Evolutionary conservation across 2,888 invertebrate species (phyloP).

Genomic region (Crepidodera aurea): DNA sequence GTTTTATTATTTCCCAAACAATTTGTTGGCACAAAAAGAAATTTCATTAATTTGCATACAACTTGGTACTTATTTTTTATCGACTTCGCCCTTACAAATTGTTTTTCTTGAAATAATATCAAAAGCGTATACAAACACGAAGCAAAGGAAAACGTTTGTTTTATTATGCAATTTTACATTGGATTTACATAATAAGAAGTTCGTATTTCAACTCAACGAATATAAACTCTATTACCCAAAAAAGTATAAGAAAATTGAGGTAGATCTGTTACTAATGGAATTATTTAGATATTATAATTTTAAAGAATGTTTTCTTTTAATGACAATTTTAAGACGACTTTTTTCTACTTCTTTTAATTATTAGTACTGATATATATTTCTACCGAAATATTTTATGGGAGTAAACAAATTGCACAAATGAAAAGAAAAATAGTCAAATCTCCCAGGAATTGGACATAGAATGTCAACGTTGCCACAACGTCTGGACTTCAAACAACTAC

Average conservation of each 20-base stretch:
- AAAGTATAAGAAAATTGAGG: constrained; percentile 15
- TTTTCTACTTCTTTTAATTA: too few relatives aligned
- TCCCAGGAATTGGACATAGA: too few relatives aligned
- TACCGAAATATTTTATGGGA: too few relatives aligned
- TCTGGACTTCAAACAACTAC: too few relatives aligned
- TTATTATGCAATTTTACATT: constrained; percentile 35
- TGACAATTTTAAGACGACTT: too few relatives aligned
- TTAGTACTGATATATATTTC: too few relatives aligned
- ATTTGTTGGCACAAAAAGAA: constrained; percentile 9
- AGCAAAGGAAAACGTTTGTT: constrained; percentile 31
- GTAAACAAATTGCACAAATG: too few relatives aligned
- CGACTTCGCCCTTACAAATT: constrained; percentile 10
- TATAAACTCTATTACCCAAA: constrained; percentile 23
- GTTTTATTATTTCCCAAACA: constrained; percentile 8
- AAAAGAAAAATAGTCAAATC: too few relatives aligned
- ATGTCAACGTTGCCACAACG: too few relatives aligned
- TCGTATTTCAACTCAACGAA: constrained; percentile 21
- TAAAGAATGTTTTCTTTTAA: too few relatives aligned
- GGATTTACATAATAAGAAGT: constrained; percentile 28
- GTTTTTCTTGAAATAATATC: constrained; percentile 17
- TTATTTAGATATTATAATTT: too few relatives aligned
- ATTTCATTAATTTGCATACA: constrained; percentile 16
- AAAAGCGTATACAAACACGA: constrained; percentile 24
- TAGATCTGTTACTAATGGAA: too few relatives aligned
- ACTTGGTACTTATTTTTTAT: constrained; percentile 9